phyloP scores from a whole-genome alignment of 2,113 vertebrate genomes.

The Leiothrix lutea region DNA sequence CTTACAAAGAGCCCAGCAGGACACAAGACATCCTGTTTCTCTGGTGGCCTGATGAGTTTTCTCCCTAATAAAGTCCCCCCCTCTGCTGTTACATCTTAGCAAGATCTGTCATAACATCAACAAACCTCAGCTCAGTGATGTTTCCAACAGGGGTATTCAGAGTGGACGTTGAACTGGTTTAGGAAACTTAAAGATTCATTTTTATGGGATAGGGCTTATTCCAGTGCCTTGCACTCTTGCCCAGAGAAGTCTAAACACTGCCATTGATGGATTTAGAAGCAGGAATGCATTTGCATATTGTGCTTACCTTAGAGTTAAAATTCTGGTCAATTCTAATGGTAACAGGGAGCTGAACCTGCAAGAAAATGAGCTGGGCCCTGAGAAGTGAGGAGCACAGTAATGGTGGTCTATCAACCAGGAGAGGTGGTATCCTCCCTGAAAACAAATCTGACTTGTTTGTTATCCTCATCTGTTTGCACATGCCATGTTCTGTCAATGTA shows the following conservation, averaged over 20 bases:
- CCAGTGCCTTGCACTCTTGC: not conserved
- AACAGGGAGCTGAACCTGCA: not conserved
- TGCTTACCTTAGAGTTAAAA: not conserved
- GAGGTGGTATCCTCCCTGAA: not conserved
- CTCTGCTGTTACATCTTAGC: not conserved
- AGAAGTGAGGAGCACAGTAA: not conserved
- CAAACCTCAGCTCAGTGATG: not conserved
- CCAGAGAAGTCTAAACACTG: not conserved
- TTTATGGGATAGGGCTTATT: not conserved
- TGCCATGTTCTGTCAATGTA: not conserved
- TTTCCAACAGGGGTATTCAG: not conserved
- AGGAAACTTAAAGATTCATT: not conserved
- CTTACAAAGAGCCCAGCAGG: not conserved
- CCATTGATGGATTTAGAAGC: not conserved
- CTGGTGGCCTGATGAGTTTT: not conserved
- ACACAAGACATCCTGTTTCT: not conserved
- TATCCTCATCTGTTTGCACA: not conserved
- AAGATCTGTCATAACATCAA: not conserved
- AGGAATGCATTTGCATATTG: not conserved
- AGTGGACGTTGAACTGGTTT: not conserved
- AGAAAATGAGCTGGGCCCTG: not conserved
- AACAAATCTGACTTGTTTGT: not conserved
- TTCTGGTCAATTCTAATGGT: not conserved
- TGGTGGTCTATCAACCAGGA: not conserved
- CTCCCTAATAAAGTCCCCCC: not conserved